phyloP scores from a whole-genome alignment of 2,113 vertebrate species.

The Malurus elegans region DNA sequence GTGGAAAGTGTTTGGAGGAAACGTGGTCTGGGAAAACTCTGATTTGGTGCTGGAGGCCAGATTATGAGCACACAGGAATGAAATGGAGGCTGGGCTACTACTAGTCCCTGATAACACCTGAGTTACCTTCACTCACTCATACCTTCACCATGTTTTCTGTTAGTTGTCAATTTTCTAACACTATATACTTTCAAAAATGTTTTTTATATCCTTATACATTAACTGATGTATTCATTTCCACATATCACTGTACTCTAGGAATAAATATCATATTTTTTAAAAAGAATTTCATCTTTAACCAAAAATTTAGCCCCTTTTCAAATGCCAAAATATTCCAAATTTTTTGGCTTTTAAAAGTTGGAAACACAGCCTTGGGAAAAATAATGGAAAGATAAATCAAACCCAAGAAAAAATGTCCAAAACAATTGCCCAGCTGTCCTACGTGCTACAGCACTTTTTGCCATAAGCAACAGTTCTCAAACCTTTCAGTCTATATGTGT shows the following conservation, averaged over 20 bases:
- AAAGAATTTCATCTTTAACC: not conserved
- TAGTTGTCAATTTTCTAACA: not conserved
- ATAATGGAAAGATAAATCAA: too few species aligned
- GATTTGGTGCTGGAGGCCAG: not conserved
- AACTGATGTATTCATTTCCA: not conserved
- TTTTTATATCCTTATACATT: not conserved
- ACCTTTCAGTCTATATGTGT: not conserved
- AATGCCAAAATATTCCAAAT: not conserved
- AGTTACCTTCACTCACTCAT: not conserved
- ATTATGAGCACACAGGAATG: not conserved
- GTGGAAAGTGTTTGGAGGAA: not conserved
- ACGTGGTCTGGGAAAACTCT: not conserved
- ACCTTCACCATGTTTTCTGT: not conserved
- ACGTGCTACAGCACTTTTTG: not conserved
- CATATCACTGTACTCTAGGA: not conserved
- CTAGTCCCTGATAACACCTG: not conserved
- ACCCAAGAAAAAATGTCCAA: not conserved
- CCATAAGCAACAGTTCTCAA: not conserved
- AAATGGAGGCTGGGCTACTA: not conserved
- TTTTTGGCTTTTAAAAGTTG: not conserved
- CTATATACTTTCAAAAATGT: not conserved
- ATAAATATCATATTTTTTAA: not conserved
- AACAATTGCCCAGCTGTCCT: not conserved
- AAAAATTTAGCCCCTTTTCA: not conserved
- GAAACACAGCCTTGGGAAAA: not conserved